A percentile compares a stretch with the other conserved stretches of the same genome.
Evolutionary conservation across 2,113 vertebrate species (phyloP).

Genomic region (Rynchops niger): DNA sequence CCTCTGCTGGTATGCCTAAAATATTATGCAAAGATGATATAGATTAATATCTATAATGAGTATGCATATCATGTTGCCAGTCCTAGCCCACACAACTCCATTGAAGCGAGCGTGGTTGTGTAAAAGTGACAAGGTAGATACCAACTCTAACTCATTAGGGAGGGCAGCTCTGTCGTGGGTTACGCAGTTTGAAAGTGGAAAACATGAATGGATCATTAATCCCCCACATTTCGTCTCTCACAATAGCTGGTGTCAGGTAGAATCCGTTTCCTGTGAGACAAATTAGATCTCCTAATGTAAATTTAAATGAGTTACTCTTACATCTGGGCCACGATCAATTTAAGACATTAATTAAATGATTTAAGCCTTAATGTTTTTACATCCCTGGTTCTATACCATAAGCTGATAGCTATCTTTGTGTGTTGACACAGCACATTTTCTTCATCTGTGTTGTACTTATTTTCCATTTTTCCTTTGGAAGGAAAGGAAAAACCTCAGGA

Average conservation of each 20-base stretch:
- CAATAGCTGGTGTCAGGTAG: not conserved
- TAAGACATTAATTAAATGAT: not conserved
- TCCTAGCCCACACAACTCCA: not conserved
- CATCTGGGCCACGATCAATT: not conserved
- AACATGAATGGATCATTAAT: not conserved
- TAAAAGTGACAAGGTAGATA: not conserved
- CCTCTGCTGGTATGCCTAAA: constrained; percentile 30
- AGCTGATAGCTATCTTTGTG: not conserved
- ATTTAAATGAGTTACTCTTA: not conserved
- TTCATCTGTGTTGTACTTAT: not conserved
- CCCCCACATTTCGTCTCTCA: not conserved
- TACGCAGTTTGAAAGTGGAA: not conserved
- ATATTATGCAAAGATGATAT: not conserved
- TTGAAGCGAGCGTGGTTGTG: not conserved
- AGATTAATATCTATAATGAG: not conserved
- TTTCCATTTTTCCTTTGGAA: not conserved
- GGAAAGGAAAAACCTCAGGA: not conserved
- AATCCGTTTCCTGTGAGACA: not conserved
- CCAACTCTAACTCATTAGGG: not conserved
- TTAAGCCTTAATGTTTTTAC: not conserved
- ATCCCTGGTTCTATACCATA: not conserved
- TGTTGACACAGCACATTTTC: not conserved
- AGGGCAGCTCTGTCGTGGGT: not conserved
- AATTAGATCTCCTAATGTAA: not conserved
- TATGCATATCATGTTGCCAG: not conserved